Evolutionary conservation across 2,113 vertebrate species (phyloP).

Genomic region (Urocynchramus pylzowi): DNA sequence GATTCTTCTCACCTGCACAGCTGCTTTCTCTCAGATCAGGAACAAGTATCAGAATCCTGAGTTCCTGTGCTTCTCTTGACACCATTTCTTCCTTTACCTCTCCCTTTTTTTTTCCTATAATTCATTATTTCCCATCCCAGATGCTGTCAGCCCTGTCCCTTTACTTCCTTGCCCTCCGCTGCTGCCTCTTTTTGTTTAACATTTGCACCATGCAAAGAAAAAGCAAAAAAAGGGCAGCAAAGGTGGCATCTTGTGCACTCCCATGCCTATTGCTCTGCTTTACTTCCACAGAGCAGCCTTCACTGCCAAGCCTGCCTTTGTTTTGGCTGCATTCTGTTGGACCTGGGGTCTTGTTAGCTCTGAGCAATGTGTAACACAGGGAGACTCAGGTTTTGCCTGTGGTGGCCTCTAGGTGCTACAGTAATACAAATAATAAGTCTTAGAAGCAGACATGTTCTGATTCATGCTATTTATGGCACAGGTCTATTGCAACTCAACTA

Average conservation of each 20-base stretch:
- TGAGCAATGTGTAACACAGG: neutral
- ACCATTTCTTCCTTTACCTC: neutral
- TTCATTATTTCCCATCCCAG: neutral
- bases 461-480: neutral
- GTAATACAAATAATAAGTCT: slow-evolving; percentile 39
- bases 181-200: neutral
- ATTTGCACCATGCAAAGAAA: neutral
- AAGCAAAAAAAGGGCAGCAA: neutral
- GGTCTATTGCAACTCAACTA: neutral
- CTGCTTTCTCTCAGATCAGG: neutral
- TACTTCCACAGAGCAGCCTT: neutral
- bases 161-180: neutral
- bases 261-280: neutral
- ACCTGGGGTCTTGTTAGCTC: neutral
- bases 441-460: neutral
- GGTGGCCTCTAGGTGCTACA: slow-evolving; percentile 48
- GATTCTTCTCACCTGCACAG: rapidly evolving
- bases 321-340: neutral
- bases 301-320: neutral
- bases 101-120: neutral
- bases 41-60: neutral
- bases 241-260: neutral
- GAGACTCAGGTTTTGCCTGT: neutral
- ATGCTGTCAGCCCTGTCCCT: neutral
- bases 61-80: neutral